Percentiles rank a stretch among this genome's conserved stretches.
Conservation (phyloP, 1,140 invertebrate species). For the Caerostris extrusa region DNA sequence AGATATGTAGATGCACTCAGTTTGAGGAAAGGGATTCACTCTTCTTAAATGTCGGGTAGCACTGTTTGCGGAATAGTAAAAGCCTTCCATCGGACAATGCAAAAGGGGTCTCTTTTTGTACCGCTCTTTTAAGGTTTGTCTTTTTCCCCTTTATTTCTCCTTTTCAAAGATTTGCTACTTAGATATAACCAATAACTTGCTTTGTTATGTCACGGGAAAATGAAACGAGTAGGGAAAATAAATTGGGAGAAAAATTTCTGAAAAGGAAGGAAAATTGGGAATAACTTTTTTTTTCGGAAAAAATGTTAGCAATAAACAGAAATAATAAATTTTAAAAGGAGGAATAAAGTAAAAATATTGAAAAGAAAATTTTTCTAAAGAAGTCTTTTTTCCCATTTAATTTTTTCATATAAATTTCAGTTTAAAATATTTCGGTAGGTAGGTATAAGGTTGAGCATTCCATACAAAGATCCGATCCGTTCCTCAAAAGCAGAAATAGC, state of each 20-base stretch:
- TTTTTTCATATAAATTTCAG: too few relatives aligned
- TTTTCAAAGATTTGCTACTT: not conserved
- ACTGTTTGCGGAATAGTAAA: not conserved
- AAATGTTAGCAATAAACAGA: too few relatives aligned
- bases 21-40: not conserved
- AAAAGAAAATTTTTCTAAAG: too few relatives aligned
- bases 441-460: too few relatives aligned
- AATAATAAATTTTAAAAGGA: too few relatives aligned
- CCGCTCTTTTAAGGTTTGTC: not conserved
- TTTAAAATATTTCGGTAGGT: too few relatives aligned
- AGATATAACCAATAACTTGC: not conserved
- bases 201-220: not conserved
- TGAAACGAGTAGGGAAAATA: not conserved
- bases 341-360: too few relatives aligned
- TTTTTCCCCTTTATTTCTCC: not conserved
- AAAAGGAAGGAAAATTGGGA: not conserved
- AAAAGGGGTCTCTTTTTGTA: not conserved
- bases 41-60: not conserved
- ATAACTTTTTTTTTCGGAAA: not conserved
- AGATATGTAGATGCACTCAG: conserved; percentile 52
- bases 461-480: too few relatives aligned
- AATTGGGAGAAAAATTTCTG: not conserved
- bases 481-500: too few relatives aligned
- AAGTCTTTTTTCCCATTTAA: too few relatives aligned
- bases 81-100: not conserved